phyloP scores from a whole-genome alignment of 2,888 invertebrate species.

The Diarsia brunnea region DNA sequence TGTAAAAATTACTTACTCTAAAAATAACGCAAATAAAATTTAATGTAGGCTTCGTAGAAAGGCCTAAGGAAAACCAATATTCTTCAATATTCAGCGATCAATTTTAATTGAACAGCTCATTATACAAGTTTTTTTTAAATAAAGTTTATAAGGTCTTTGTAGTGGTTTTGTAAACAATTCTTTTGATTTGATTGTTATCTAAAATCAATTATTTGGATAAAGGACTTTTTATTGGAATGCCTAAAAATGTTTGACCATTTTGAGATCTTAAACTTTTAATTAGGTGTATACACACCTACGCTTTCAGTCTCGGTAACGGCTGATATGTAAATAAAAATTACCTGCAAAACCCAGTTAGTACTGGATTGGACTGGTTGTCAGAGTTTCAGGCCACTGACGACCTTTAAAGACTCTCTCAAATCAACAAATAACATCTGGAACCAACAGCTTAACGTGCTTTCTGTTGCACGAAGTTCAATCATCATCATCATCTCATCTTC shows the following conservation, averaged over 20 bases:
- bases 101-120: neutral
- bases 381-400: no score
- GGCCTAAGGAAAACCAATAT: no score
- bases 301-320: no score
- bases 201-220: conserved; percentile 2
- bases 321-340: no score
- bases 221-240: neutral
- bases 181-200: neutral
- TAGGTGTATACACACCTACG: neutral
- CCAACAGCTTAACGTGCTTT: no score
- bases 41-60: neutral
- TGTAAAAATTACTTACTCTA: neutral
- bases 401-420: no score
- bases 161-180: neutral
- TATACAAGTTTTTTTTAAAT: neutral
- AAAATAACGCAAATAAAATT: neutral
- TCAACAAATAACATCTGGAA: no score
- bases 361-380: no score
- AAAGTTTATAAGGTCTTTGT: neutral
- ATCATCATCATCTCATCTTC: no score
- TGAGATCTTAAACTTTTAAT: neutral
- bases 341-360: no score
- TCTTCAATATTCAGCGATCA: neutral
- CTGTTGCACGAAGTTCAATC: no score
- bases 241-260: neutral